Base-by-base conservation (phyloP, 2,888 invertebrate genomes). In the Zele albiditarsus region DNA sequence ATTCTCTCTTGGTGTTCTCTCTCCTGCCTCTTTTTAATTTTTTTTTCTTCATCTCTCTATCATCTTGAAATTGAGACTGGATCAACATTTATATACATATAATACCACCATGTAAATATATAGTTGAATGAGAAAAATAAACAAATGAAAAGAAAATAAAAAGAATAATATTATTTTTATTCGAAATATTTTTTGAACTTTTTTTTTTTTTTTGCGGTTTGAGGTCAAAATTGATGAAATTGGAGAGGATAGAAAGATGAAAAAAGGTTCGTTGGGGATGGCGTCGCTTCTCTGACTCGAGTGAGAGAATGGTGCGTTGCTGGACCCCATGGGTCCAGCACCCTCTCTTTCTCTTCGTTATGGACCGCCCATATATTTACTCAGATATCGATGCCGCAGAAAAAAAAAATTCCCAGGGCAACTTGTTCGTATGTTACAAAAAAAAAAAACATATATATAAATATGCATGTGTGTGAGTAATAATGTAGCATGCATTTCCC, bases 201-300 rank as follows among this genome's bases (percentile, higher is more conserved):
- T 38, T 12, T 38, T 38, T 38, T 38, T 38, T 20, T 5, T 6
- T 53, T 20, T 53, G 53, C 20, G 23, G n/a, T 23, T 53, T 20
- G 23, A 23, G 16, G 46, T 65, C 46, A 23, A n/a, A n/a, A 46
- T 62, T 46, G 28, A 60, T 23, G 23, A 57, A 38, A 66, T 62
- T 53, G 33, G 75, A 71, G 70, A 74, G 73, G 20, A 23, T 8
- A 73, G 73, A 67, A 71, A 75, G 68, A 71, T 75, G 70, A 75
- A 71, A 73, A 46, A 46, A n/a, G 73, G 57, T 58, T 12, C 57
- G 57, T 6, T 27, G 57, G 57, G 57, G 57, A 62, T 27, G n/a
- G 62, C 20, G 31, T 16, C 31, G 62, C 12, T 25, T 31, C 0
- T n/a, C 31, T 28, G 27, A 62, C 2, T 28, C 3, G 57, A 60